phyloP scores from a whole-genome alignment of 2,888 invertebrate genomes.

The Vannuccia rotundouncinata region DNA sequence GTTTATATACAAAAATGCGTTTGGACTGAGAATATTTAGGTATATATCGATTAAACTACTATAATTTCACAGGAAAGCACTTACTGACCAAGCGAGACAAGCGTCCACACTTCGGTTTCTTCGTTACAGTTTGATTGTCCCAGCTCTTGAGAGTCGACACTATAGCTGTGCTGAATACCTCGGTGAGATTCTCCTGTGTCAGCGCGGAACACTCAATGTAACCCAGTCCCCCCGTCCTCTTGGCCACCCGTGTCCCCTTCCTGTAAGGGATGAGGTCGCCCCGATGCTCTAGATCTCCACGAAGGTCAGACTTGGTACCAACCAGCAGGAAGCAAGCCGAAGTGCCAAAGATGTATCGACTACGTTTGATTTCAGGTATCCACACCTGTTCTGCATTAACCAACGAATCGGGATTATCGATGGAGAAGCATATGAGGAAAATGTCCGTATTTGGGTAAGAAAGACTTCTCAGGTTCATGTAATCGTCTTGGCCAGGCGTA shows the following conservation, averaged over 20 bases:
- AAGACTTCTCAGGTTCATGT: constrained; percentile 76
- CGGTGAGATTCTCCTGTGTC: constrained; percentile 78
- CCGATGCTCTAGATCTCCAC: constrained; percentile 57
- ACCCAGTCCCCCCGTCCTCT: constrained; percentile 68
- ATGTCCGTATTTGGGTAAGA: constrained; percentile 88
- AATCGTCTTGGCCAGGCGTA: constrained; percentile 66
- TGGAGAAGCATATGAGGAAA: constrained; percentile 82
- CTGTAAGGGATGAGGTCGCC: constrained; percentile 49
- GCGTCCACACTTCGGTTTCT: background rate
- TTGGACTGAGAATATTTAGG: too few relatives aligned
- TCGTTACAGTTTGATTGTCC: background rate
- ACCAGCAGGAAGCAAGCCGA: constrained; percentile 62
- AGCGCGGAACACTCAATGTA: constrained; percentile 87
- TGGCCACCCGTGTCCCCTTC: constrained; percentile 66
- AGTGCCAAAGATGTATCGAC: background rate
- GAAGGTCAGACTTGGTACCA: constrained; percentile 63
- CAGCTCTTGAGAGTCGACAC: too few relatives aligned
- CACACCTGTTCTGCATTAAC: constrained; percentile 75
- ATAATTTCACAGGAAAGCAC: background rate
- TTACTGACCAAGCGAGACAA: background rate
- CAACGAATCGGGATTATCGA: constrained; percentile 78
- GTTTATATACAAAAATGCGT: too few relatives aligned
- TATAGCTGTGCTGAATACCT: constrained; percentile 86
- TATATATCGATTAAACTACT: too few relatives aligned
- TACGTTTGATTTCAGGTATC: constrained; percentile 67